Conservation (phyloP, 2,888 invertebrate genomes). For the Capitulum mitella region DNA sequence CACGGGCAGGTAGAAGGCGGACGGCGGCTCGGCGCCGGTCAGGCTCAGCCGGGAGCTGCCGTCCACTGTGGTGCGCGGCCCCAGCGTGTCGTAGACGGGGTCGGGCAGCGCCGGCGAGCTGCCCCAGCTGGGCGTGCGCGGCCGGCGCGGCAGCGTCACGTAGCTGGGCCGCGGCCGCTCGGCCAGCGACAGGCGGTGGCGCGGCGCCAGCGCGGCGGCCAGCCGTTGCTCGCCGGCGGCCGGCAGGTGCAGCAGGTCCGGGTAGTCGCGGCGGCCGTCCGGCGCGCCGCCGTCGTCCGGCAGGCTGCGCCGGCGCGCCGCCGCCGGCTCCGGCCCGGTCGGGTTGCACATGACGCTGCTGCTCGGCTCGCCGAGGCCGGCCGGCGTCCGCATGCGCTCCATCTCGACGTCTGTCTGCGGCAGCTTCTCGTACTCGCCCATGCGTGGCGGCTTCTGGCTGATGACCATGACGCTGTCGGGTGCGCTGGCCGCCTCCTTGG, state of each 20-base stretch:
- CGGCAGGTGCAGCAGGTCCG: slow-evolving; percentile 45
- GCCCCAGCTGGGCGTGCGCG: slow-evolving; percentile 41
- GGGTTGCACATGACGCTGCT: slow-evolving; percentile 51
- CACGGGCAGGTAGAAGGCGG: slow-evolving; percentile 31
- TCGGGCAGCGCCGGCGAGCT: slow-evolving; percentile 27
- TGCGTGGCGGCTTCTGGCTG: slow-evolving; percentile 37
- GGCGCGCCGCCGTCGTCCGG: slow-evolving; percentile 37
- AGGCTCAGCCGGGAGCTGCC: slow-evolving; percentile 72
- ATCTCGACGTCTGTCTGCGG: slow-evolving; percentile 38
- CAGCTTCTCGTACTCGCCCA: slow-evolving; percentile 36
- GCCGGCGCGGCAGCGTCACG: slow-evolving; percentile 37
- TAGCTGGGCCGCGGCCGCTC: slow-evolving; percentile 37
- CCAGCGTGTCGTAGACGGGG: slow-evolving; percentile 85
- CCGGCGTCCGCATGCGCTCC: slow-evolving; percentile 28
- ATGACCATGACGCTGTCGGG: slow-evolving; percentile 72
- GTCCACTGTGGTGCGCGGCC: slow-evolving; percentile 76
- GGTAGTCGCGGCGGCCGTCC: slow-evolving; percentile 46
- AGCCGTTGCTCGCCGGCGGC: slow-evolving; percentile 26
- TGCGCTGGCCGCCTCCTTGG: slow-evolving; percentile 40
- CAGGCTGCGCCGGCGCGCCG: slow-evolving; percentile 14
- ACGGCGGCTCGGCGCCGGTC: slow-evolving; percentile 45
- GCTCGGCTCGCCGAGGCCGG: slow-evolving; percentile 39
- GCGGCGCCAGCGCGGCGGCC: slow-evolving; percentile 31
- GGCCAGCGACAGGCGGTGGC: slow-evolving; percentile 25
- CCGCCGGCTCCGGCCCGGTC: slow-evolving; percentile 38